Percentiles rank a stretch among this genome's conserved stretches.
phyloP scores from a whole-genome alignment of 2,797 vertebrate genomes.

The Mionectes olivaceus region DNA sequence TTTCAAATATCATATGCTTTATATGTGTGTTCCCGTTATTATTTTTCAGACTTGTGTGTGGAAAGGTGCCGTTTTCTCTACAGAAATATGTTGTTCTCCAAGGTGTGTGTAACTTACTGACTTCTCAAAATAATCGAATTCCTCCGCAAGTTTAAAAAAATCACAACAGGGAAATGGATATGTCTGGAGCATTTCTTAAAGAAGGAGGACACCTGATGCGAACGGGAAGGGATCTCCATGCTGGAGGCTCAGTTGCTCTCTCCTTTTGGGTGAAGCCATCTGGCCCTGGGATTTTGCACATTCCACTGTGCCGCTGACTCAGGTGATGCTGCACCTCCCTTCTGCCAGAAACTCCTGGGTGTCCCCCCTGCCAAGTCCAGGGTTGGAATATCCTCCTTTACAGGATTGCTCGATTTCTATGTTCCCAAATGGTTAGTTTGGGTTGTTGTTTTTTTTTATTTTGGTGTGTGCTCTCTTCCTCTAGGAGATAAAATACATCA shows the following conservation, averaged over 20 bases:
- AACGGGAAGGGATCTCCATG: fast-evolving
- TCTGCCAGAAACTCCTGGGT: not conserved
- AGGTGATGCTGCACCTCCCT: not conserved
- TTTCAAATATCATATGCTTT: not conserved
- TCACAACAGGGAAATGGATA: not conserved
- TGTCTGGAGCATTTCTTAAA: not conserved
- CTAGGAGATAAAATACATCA: not conserved
- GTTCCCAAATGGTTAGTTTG: not conserved
- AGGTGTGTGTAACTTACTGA: not conserved
- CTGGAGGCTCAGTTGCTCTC: not conserved
- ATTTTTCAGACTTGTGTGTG: not conserved
- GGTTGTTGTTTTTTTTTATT: too few relatives aligned
- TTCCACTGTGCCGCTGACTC: not conserved
- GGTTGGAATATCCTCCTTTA: not conserved
- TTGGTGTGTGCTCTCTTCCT: not conserved
- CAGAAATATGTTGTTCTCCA: not conserved
- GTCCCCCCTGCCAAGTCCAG: not conserved
- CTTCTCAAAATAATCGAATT: not conserved
- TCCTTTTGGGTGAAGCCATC: not conserved
- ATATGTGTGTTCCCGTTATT: not conserved
- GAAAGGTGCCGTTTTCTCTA: not conserved
- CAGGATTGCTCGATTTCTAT: not conserved
- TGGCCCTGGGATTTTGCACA: not conserved
- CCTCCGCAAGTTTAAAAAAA: not conserved
- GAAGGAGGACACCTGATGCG: not conserved